Percentiles rank a stretch among this genome's conserved stretches.
Conservation (phyloP, 2,797 vertebrate species). For the Pangasius djambal region DNA sequence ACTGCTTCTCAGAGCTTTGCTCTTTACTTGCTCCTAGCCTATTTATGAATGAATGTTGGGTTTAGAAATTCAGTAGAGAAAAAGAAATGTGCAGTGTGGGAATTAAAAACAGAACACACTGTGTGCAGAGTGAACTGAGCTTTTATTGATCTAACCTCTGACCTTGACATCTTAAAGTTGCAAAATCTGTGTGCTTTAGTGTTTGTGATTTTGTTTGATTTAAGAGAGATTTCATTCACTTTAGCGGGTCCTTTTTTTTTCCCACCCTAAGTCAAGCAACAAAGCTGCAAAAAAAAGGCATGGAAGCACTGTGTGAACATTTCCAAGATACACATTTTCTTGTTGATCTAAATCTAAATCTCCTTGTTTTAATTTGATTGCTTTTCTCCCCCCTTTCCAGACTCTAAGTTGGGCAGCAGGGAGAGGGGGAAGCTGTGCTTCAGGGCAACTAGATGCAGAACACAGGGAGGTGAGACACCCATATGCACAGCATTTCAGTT, state of each 20-base stretch:
- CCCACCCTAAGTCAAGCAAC: neutral
- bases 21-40: neutral
- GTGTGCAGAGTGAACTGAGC: neutral
- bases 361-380: neutral
- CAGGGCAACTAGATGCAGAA: conserved; percentile 85
- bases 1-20: neutral
- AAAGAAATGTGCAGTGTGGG: neutral
- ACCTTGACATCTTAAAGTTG: neutral
- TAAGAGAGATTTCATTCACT: neutral
- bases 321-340: neutral
- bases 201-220: neutral
- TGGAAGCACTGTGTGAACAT: neutral
- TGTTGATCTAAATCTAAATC: neutral
- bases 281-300: neutral
- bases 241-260: neutral
- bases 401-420: conserved; percentile 89
- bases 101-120: neutral
- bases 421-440: conserved; percentile 94
- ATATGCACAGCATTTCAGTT: neutral
- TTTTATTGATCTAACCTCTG: neutral
- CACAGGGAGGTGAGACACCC: conserved; percentile 74
- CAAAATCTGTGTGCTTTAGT: neutral
- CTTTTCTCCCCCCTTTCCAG: conserved; percentile 65
- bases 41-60: neutral
- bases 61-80: neutral